Percentiles rank a stretch among this genome's conserved stretches.
phyloP scores from a whole-genome alignment of 2,797 vertebrate genomes.

The Petrocephalus schoutedeni region DNA sequence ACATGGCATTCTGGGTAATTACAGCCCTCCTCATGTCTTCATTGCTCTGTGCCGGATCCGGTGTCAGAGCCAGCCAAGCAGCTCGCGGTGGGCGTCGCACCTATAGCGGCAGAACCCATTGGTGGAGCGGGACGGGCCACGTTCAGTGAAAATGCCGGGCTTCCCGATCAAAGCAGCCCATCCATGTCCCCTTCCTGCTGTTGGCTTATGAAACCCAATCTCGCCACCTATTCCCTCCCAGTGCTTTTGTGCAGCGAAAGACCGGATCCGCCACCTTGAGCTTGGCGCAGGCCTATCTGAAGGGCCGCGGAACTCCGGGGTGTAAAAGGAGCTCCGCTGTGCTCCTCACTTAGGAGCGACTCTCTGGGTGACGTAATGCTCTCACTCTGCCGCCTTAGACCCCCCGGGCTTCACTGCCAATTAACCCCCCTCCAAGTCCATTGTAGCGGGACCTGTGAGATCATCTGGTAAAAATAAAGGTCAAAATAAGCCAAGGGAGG shows the following conservation, averaged over 20 bases:
- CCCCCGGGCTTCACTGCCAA: slow-evolving; percentile 45
- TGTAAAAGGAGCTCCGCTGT: not conserved
- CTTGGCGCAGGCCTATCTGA: not conserved
- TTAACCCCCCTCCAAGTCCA: slow-evolving; percentile 44
- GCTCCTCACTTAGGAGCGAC: not conserved
- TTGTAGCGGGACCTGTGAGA: slow-evolving; percentile 31
- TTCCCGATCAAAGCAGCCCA: not conserved
- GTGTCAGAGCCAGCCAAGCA: not conserved
- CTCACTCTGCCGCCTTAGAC: slow-evolving; percentile 14
- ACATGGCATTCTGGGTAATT: slow-evolving; percentile 21
- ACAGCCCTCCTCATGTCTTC: not conserved
- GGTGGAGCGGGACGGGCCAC: not conserved
- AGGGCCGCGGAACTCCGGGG: not conserved
- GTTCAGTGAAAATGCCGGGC: not conserved
- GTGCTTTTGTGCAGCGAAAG: not conserved
- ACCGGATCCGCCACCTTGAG: not conserved
- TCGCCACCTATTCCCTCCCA: not conserved
- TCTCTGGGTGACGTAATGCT: slow-evolving; percentile 38
- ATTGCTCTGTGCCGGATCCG: not conserved
- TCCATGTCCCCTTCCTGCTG: not conserved
- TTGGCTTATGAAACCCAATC: not conserved
- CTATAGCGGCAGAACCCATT: not conserved
- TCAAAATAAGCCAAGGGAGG: not conserved
- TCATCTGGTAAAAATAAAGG: not conserved
- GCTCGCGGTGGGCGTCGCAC: not conserved